Base-by-base conservation (phyloP, 2,888 invertebrate genomes). In the Tenthredo distinguenda region DNA sequence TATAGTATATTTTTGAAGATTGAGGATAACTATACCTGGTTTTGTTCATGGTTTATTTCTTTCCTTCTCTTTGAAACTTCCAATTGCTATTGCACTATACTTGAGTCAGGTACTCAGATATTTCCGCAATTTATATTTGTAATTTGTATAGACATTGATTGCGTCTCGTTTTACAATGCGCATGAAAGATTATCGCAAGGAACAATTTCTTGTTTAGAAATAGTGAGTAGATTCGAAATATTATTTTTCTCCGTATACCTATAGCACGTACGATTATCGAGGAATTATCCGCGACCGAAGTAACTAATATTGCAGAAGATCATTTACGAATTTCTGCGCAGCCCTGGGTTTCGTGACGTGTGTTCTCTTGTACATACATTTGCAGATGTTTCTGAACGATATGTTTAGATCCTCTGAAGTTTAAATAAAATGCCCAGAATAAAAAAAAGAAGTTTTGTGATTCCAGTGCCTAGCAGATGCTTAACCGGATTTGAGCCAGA, bases 391-490 rank as follows among this genome's bases (percentile, higher is more conserved):
- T 34, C 55, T 9, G 7, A 77, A 77, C 18, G 31, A 55, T 47
- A 55, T 31, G n/a, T 50, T 50, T 77, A 77, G 55, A 50, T 55
- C 31, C 34, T 77, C 26, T 10, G 21, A 21, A 50, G 31, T 77
- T 77, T 55, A 50, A 55, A 77, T 55, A 40, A 77, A 55, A 77
- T 55, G 77, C 47, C 43, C 31, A 77, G 77, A 55, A 55, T 55
- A 15, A 50, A 15, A 76, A 47, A 77, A 55, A 55, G 31, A 55
- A n/a, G 15, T 77, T 77, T 47, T 50, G 77, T 77, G 50, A 77
- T 77, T 77, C 50, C 34, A 55, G 50, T 77, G 77, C 77, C 77
- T 77, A 47, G 31, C 43, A 40, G 76, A 76, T 76, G 47, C 71
- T 71, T 71, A 12, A 74, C 18, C 34, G 18, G 34, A 74, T 74